Evolutionary conservation across 2,888 invertebrate genomes (phyloP), one percentile per base, ranked within the genome.

Genomic region (Lordiphosa andalusiaca): DNA sequence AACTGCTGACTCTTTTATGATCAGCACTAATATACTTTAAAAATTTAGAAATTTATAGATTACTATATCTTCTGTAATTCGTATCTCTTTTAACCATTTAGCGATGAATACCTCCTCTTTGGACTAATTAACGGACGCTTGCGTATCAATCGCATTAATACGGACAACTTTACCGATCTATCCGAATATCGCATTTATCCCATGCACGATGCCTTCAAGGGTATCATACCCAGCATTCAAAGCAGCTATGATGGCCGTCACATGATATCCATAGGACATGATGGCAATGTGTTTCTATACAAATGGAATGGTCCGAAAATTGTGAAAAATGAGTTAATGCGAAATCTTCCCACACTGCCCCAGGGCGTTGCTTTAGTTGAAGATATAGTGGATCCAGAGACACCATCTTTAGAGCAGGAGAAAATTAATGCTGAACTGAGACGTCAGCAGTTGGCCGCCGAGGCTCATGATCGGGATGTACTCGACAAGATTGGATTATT

Each of bases 221-320:
- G 95, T 6, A 90, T 90, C 10, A 91, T 96, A 30, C 91, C 93
- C 0, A 90, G 91, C 56, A 90, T 96, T 53, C 91, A 92, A 56
- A 91, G 93, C 63, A 94, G 93, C 76, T 90, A 89, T 52, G 92
- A 95, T 86, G 81, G 86, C 0, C 75, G 86, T 23, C 87, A 85
- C 63, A 66, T 95, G 6, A 92, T 93, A 55, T 91, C 93, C 0
- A 92, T 93, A 73, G 96, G 95, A 0, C 84, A 91, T 13, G 95
- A 95, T 87, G 95, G 95, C 4, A 95, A 95, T 84, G 91, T 96
- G 49, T 96, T 96, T 84, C 91, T 93, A 0, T 95, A 92, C 76
- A 76, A 86, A 1, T 92, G 93, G 77, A 90, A 91, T 64, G 85
- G 87, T 0, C 84, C 85, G 0, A 58, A 53, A 40, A 25, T 73